These are phyloP conservation scores for Cyprinodon diabolis DNA, from an alignment of 2,797 vertebrate species.

Conservation along the genomic window DNA sequence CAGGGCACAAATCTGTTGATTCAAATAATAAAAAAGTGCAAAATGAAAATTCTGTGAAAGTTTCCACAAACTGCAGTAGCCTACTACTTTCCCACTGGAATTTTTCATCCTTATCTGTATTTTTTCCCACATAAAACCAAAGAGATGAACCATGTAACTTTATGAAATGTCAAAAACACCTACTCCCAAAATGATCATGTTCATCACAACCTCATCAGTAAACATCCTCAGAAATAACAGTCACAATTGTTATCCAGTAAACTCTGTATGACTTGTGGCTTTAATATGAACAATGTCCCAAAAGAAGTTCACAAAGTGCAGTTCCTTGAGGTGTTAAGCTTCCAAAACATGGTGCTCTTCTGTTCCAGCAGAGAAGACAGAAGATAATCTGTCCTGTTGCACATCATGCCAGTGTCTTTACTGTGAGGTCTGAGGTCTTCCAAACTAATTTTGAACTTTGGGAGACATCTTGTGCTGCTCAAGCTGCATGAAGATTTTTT, in stretches of 20 bases:
- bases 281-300: neutral
- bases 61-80: neutral
- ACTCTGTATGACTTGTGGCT: too few relatives aligned
- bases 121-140: neutral
- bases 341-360: neutral
- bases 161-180: neutral
- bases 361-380: neutral
- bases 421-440: constrained; percentile 3
- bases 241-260: too few relatives aligned
- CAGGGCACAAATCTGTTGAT: too few relatives aligned
- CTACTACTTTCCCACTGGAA: neutral
- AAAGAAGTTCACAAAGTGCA: neutral
- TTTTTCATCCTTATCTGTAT: neutral
- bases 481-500: too few relatives aligned
- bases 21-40: too few relatives aligned
- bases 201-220: neutral
- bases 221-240: too few relatives aligned
- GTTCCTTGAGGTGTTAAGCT: neutral
- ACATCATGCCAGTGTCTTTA: neutral
- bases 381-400: neutral
- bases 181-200: neutral
- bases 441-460: constrained; percentile 13
- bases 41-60: too few relatives aligned
- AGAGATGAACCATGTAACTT: neutral
- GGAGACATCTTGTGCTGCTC: constrained; percentile 4